Conservation (phyloP, 30 jellyfish, hydroid and myxozoan species). For the Catostylus mosaicus region DNA sequence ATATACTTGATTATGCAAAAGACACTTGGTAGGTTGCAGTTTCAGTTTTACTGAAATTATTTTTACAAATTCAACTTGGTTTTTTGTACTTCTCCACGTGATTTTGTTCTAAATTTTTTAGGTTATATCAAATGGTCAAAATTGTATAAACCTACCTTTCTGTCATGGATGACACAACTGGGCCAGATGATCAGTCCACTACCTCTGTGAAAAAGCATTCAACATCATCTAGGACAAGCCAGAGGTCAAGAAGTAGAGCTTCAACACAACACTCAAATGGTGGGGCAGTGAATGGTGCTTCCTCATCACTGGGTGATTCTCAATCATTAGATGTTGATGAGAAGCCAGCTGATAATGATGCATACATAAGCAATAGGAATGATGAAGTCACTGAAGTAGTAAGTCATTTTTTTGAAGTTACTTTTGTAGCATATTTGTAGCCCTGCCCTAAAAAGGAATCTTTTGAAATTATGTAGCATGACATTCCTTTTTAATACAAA, state of each 20-base stretch:
- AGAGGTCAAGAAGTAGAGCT: conserved; percentile 16
- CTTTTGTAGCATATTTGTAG: too few species aligned
- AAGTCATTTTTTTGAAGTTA: too few species aligned
- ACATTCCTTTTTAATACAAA: too few species aligned
- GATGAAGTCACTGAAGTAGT: conserved; percentile 5
- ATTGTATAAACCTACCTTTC: background rate
- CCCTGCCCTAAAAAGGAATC: too few species aligned
- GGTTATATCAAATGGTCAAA: background rate
- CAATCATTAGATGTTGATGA: background rate
- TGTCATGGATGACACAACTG: conserved; percentile 17
- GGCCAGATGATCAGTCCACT: background rate
- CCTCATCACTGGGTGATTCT: background rate
- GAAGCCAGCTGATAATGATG: background rate
- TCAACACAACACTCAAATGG: background rate
- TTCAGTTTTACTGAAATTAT: too few species aligned
- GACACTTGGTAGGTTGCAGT: too few species aligned
- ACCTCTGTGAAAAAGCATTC: background rate
- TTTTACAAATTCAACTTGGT: too few species aligned
- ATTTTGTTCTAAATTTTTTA: too few species aligned
- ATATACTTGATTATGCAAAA: too few species aligned
- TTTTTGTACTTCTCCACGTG: too few species aligned
- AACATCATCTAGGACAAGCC: conserved; percentile 20
- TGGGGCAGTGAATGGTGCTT: background rate
- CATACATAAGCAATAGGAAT: background rate
- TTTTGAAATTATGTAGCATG: too few species aligned